phyloP scores from a whole-genome alignment of 2,888 invertebrate species.

The Volucella inflata region DNA sequence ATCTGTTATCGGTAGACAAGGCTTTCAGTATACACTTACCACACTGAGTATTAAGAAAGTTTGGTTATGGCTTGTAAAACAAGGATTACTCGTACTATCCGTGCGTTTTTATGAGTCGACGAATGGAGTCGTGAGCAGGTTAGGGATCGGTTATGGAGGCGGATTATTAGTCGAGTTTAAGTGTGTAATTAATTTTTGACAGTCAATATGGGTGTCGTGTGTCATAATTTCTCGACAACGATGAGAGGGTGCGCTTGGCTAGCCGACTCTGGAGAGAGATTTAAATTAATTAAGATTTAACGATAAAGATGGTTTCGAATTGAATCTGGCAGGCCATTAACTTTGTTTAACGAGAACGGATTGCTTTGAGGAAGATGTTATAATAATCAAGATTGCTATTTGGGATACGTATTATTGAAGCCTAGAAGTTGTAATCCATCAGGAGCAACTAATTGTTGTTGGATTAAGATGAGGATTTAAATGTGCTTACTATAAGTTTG shows the following conservation, averaged over 20 bases:
- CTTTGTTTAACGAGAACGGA: too few relatives aligned
- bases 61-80: slow-evolving; percentile 68
- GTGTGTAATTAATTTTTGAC: slow-evolving; percentile 57
- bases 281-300: too few relatives aligned
- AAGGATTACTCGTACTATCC: slow-evolving; percentile 44
- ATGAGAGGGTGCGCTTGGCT: background rate
- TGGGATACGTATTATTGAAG: too few relatives aligned
- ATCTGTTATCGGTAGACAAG: slow-evolving; percentile 40
- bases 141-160: background rate
- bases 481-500: too few relatives aligned
- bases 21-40: slow-evolving; percentile 5
- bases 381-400: too few relatives aligned
- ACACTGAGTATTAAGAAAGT: slow-evolving; percentile 31
- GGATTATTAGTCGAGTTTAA: slow-evolving; percentile 51
- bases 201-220: slow-evolving; percentile 30
- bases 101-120: slow-evolving; percentile 18
- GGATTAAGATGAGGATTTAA: too few relatives aligned
- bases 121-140: background rate
- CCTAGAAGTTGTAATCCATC: too few relatives aligned
- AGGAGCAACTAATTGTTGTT: too few relatives aligned
- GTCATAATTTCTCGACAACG: slow-evolving; percentile 1
- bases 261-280: too few relatives aligned
- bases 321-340: too few relatives aligned
- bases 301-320: too few relatives aligned
- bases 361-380: too few relatives aligned